Evolutionary conservation across 2,888 invertebrate species (phyloP), one percentile per base, ranked within the genome.

Genomic region (Phania funesta): DNA sequence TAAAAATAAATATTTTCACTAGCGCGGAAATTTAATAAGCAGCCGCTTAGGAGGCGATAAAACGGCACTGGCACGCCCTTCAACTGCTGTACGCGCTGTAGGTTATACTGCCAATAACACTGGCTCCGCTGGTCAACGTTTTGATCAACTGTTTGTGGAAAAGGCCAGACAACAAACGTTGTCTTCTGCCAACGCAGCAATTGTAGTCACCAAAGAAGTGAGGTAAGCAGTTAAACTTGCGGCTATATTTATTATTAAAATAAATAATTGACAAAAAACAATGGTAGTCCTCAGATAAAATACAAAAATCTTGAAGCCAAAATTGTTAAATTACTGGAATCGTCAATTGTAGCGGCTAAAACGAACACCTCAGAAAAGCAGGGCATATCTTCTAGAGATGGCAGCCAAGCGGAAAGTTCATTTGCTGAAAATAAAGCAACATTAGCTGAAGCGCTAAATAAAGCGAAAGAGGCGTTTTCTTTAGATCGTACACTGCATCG

Each of bases 401-500:
- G 35, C 6, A 48, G 41, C 8, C 52, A 64, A 1, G 70, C 70
- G 3, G 78, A 62, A 5, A 38, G 62, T 9, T 46, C 64, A 3
- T 83, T 86, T 41, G 80, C 87, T 0, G 89, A 88, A 22, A 7
- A 85, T 0, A 88, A 88, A 50, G 86, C 90, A 5, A 86, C 87
- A 20, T 85, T 88, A 46, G 86, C 88, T 0, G 89, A 89, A 29
- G 87, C 98, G 0, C 91, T 99, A 56, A 96, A 96, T 70, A 96
- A 98, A 90, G 99, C 99, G 0, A 98, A 99, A 90, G 99, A 99
- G 90, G 98, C 99, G 0, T 98, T 98, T 0, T 94, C 97, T 8
- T 94, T 98, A 87, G 99, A 99, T 90, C 93, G 97, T 73, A 96
- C 96, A 84, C 92, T 99, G 60, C 96, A 98, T 83, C 93, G 97